Evolutionary conservation across 2,113 vertebrate species (phyloP).

Genomic region (Prunella himalayana): DNA sequence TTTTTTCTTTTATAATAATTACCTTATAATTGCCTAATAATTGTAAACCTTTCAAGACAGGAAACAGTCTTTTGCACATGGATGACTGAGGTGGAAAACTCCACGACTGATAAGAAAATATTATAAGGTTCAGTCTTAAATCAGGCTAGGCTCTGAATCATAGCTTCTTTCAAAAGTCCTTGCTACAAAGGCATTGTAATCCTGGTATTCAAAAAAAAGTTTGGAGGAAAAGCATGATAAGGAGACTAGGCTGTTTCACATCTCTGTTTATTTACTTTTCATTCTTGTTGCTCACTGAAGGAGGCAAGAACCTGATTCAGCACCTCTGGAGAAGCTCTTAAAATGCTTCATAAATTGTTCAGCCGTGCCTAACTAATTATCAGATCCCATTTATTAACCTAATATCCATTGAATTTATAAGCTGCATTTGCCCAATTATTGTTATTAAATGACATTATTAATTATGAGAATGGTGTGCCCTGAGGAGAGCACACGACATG

Average conservation of each 20-base stretch:
- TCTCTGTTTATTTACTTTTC: background rate
- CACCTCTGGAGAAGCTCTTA: background rate
- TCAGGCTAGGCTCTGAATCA: background rate
- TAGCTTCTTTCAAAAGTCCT: background rate
- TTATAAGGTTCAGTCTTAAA: background rate
- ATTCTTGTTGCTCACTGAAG: background rate
- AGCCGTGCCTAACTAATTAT: background rate
- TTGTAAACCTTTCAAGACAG: background rate
- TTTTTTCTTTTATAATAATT: background rate
- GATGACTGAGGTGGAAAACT: background rate
- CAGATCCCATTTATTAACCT: background rate
- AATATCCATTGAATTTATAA: background rate
- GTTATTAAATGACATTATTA: background rate
- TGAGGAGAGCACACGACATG: background rate
- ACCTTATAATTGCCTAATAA: background rate
- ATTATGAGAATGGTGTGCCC: background rate
- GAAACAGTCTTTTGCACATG: background rate
- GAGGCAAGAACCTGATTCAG: background rate
- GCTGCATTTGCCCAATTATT: background rate
- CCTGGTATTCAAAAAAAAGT: background rate
- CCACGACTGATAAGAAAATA: rapidly evolving
- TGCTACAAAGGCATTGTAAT: background rate
- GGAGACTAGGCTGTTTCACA: background rate
- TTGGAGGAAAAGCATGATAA: background rate
- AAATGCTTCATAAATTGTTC: background rate